Evolutionary conservation across 1,140 invertebrate genomes (phyloP).

Genomic region (Drosophila lacertosa): DNA sequence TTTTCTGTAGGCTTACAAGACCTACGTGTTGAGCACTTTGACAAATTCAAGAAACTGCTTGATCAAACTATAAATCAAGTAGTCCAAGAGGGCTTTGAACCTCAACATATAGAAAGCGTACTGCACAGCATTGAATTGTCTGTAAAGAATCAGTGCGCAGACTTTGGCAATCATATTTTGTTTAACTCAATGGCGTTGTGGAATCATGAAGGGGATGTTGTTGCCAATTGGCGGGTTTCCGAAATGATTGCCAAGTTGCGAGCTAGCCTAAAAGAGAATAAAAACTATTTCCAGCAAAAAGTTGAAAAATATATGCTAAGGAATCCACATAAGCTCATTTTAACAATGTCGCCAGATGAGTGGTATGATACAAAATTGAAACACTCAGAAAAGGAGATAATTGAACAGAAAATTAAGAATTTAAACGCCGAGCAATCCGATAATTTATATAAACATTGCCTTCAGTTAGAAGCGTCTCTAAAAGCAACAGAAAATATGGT

Average conservation of each 20-base stretch:
- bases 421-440: slow-evolving; percentile 87
- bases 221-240: slow-evolving; percentile 89
- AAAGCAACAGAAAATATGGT: slow-evolving; percentile 88
- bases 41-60: slow-evolving; percentile 89
- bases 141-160: slow-evolving; percentile 92
- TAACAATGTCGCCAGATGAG: slow-evolving; percentile 94
- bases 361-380: slow-evolving; percentile 88
- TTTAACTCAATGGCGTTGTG: slow-evolving; percentile 90
- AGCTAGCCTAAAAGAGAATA: slow-evolving; percentile 88
- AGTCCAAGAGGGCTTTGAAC: slow-evolving; percentile 90
- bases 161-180: slow-evolving; percentile 93
- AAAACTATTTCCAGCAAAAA: slow-evolving; percentile 89
- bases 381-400: slow-evolving; percentile 88
- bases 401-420: slow-evolving; percentile 87
- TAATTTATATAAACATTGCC: slow-evolving; percentile 88
- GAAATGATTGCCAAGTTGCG: slow-evolving; percentile 87
- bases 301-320: slow-evolving; percentile 91
- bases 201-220: slow-evolving; percentile 94
- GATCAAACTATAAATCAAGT: slow-evolving; percentile 89
- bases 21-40: slow-evolving; percentile 89
- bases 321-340: slow-evolving; percentile 91
- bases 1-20: slow-evolving; percentile 94
- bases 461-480: slow-evolving; percentile 90
- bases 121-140: slow-evolving; percentile 93
- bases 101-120: slow-evolving; percentile 92